Evolutionary conservation across 1,140 invertebrate genomes (phyloP).

Genomic region (Drosophila ficusphila): DNA sequence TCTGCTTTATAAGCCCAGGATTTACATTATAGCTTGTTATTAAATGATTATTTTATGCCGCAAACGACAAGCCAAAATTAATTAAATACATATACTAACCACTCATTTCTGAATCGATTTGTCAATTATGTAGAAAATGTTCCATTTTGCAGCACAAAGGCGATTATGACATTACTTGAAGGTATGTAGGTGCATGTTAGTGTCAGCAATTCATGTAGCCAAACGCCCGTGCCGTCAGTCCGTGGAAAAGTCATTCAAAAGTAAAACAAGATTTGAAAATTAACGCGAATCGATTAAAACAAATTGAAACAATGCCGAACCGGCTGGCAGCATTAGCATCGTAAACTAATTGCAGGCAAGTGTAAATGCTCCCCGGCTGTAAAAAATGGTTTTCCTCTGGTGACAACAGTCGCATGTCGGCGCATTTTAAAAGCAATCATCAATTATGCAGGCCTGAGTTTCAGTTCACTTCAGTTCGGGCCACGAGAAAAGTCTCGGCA

Average conservation of each 20-base stretch:
- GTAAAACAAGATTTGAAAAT: slow-evolving; percentile 51
- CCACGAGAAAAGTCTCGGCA: slow-evolving; percentile 32
- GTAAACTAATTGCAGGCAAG: slow-evolving; percentile 79
- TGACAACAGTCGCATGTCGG: slow-evolving; percentile 70
- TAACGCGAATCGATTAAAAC: slow-evolving; percentile 80
- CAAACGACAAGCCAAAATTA: background rate
- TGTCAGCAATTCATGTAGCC: slow-evolving; percentile 32
- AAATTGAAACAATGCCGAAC: slow-evolving; percentile 62
- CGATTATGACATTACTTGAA: slow-evolving; percentile 16
- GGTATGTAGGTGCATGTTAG: slow-evolving; percentile 31
- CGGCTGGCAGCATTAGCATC: slow-evolving; percentile 40
- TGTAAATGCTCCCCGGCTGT: slow-evolving; percentile 70
- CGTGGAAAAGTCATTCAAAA: slow-evolving; percentile 13
- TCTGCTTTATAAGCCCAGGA: no score
- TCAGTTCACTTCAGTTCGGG: slow-evolving; percentile 12
- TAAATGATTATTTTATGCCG: no score
- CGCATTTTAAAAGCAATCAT: slow-evolving; percentile 82
- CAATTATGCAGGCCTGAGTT: slow-evolving; percentile 66
- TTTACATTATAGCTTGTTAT: no score
- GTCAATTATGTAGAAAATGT: background rate
- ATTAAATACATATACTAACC: background rate
- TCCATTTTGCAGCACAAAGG: background rate
- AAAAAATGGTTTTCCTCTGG: slow-evolving; percentile 68
- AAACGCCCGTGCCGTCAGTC: slow-evolving; percentile 17
- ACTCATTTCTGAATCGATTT: background rate